Base-by-base conservation (phyloP, 2,888 invertebrate genomes). In the Listrodromus nycthemerus region DNA sequence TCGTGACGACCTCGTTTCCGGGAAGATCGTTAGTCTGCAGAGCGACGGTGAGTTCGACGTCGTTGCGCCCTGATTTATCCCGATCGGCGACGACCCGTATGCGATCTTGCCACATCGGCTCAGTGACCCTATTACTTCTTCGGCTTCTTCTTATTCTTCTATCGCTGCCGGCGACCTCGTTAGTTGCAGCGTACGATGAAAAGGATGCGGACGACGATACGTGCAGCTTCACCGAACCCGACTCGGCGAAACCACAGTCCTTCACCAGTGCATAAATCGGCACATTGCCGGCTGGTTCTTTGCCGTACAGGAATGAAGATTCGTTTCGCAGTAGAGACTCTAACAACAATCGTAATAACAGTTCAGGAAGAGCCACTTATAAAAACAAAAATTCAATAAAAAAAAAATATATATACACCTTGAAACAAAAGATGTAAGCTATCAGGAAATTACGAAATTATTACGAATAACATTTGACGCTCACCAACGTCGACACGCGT, bases 221-320 rank as follows among this genome's bases (percentile, higher is more conserved):
- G 41, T 78, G 61, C 52, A 33, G 66, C 73, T 77, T 77, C 52
- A 70, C 37, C 10, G 61, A 33, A 19, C 63, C 21, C 55, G 52
- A 8, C 10, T 70, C 71, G 21, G n/a, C 41, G 30, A 77, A 69
- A n/a, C 66, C 33, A 89, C 95, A 96, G 69, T 94, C 90, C 65
- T 94, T 94, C 16, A 95, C 94, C 58, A 95, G 93, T 0, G 95
- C 95, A 88, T 96, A 96, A 76, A 95, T 94, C 24, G 96, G 95
- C 55, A 96, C 95, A 13, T 93, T 91, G 48, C 93, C 92, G 63
- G 92, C 91, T 24, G 96, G 95, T 92, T 95, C 95, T 76, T 94
- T 94, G 0, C 96, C 96, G 89, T 95, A 94, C 19, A 96, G 89
- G 89, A 96, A 95, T 4, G 96, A 96, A 21, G 94, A 93, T 78